Conservation (phyloP, 2,113 vertebrate species). For the Callocephalon fimbriatum region DNA sequence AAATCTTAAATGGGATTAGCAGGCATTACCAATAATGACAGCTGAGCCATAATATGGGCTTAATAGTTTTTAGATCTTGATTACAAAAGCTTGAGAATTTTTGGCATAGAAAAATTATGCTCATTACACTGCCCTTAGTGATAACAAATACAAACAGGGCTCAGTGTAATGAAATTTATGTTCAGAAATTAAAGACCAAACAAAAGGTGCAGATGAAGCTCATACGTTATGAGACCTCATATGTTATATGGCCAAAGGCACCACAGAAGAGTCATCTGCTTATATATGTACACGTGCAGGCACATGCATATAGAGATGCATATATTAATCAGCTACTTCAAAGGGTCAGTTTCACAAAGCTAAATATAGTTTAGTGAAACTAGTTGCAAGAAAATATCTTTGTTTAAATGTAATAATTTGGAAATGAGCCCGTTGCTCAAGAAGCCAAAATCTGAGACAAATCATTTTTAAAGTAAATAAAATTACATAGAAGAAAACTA, state of each 20-base stretch:
- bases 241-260: background rate
- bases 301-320: background rate
- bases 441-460: background rate
- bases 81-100: background rate
- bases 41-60: background rate
- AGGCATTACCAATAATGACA: background rate
- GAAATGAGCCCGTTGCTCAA: background rate
- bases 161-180: background rate
- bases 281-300: background rate
- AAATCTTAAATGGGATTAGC: background rate
- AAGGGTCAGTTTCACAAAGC: background rate
- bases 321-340: background rate
- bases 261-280: background rate
- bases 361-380: background rate
- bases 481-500: background rate
- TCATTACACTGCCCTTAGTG: background rate
- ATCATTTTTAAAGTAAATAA: background rate
- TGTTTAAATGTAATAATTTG: background rate
- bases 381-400: background rate
- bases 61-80: background rate
- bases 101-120: background rate
- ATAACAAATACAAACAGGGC: background rate
- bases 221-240: background rate
- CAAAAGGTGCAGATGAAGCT: background rate
- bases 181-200: background rate